Conservation (phyloP, 2,888 invertebrate species). For the Onthophagus sagittarius region DNA sequence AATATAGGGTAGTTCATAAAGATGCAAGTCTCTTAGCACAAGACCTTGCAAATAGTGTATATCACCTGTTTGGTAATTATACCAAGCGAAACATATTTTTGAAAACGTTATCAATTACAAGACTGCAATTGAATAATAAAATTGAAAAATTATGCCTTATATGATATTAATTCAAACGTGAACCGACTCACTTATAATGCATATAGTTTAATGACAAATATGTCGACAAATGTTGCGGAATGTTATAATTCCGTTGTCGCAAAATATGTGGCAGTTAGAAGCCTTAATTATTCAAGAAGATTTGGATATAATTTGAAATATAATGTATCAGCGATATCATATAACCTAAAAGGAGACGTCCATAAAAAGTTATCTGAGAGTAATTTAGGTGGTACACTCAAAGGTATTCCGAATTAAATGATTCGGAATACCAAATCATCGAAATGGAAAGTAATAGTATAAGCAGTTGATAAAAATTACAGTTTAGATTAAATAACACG, state of each 20-base stretch:
- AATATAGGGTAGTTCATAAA: too few relatives aligned
- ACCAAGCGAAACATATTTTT: background rate
- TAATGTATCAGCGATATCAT: too few relatives aligned
- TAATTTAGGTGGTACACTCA: background rate
- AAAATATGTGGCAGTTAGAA: too few relatives aligned
- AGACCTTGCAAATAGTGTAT: background rate
- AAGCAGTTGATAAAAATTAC: too few relatives aligned
- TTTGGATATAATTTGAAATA: too few relatives aligned
- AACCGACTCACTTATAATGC: constrained; percentile 16
- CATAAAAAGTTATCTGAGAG: background rate
- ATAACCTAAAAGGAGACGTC: too few relatives aligned
- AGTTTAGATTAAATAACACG: too few relatives aligned
- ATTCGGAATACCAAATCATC: too few relatives aligned
- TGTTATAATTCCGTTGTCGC: too few relatives aligned
- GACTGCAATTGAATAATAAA: constrained; percentile 11
- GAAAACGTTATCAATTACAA: background rate
- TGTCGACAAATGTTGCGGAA: too few relatives aligned
- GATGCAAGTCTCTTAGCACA: background rate
- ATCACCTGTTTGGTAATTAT: background rate
- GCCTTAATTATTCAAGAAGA: too few relatives aligned
- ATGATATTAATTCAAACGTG: constrained; percentile 7
- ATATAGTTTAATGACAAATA: constrained; percentile 8
- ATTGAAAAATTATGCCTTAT: constrained; percentile 20
- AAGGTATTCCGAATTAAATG: background rate
- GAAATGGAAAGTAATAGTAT: too few relatives aligned